Percentiles rank a stretch among this genome's conserved stretches.
These are phyloP conservation scores for Betta splendens DNA, from an alignment of 2,797 vertebrate species.

Conservation along the genomic window DNA sequence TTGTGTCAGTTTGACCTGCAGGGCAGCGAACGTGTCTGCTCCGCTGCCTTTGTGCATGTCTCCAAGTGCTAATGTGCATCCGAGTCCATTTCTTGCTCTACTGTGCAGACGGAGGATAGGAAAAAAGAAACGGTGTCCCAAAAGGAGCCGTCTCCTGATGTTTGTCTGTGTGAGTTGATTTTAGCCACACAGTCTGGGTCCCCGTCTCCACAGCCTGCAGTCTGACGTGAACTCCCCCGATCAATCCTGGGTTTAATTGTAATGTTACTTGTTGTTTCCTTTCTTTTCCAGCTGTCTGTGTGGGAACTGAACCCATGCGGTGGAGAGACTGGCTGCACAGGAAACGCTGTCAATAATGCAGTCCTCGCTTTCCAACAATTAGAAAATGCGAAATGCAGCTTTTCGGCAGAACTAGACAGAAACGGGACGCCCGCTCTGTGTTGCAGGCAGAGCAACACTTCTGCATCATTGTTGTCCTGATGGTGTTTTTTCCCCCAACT, in stretches of 20 bases:
- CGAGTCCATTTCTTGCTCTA: constrained; percentile 13
- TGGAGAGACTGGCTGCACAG: constrained; percentile 8
- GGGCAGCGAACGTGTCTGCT: constrained; percentile 43
- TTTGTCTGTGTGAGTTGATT: constrained; percentile 14
- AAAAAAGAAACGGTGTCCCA: constrained; percentile 3
- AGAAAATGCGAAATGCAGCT: constrained; percentile 9
- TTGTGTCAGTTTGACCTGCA: constrained; percentile 51
- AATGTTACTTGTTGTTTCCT: constrained; percentile 28
- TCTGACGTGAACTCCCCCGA: constrained; percentile 28
- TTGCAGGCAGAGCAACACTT: constrained; percentile 32
- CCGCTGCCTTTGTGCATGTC: constrained; percentile 33
- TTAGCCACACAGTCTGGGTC: no score
- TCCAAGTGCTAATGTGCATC: constrained; percentile 17
- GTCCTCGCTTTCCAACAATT: constrained; percentile 12
- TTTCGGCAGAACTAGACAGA: constrained; percentile 2
- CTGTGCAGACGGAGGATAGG: neutral
- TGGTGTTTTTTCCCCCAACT: constrained; percentile 8
- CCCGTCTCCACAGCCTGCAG: no score
- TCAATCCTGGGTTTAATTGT: constrained; percentile 24
- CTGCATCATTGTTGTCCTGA: constrained; percentile 6
- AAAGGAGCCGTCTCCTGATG: constrained; percentile 11
- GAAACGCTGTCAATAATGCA: constrained; percentile 15
- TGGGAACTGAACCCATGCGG: constrained; percentile 3
- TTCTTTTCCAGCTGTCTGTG: constrained; percentile 13
- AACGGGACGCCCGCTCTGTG: constrained; percentile 11